Base-by-base conservation (phyloP, 2,113 vertebrate species). In the Rhineura floridana region DNA sequence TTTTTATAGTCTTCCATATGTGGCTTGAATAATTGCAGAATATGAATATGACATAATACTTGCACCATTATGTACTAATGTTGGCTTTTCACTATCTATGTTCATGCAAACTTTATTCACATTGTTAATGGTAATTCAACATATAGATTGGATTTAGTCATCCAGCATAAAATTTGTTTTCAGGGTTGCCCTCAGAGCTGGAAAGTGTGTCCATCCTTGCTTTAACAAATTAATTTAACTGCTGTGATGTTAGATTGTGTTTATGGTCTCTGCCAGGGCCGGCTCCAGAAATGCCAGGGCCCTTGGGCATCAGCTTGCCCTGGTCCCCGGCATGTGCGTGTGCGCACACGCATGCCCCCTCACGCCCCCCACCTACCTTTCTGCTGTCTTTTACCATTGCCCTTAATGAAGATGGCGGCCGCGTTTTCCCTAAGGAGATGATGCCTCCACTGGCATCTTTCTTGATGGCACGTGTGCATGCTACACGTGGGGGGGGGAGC, bases 151-250 rank as follows among this genome's bases (percentile, higher is more conserved):
- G 3, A 78, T n/a, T 48, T 42, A 63, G 28, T 76, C 36, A 44
- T 23, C 11, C 15, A 46, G 39, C 39, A 63, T 36, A 63, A 25
- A 44, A 85, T 76, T 76, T 85, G 73, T 42, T 69, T 87, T 13
- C 63, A 86, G 33, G 11, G 19, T 63, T 63, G 72, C 19, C 72
- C 19, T 28, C 36, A 62, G 15, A 77, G 59, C 72, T 77, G 42
- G 42, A 77, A 63, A 85, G 1, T 11, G 25, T 63, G 39, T 3
- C 30, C 30, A 63, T 65, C 6, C 30, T 85, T 46, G 19, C 11
- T 46, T 85, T 85, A 42, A 85, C 59, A 85, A 76, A 85, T 77
- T 44, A 76, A 85, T 77, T 44, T 23, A 63, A 46, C 9, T 30
- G 59, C 21, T 85, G 73, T 62, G 59, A 15, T 77, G 19, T 83